Percentiles rank a stretch among this genome's conserved stretches.
These are phyloP conservation scores for Notarius quadriscutis DNA, from an alignment of 2,113 vertebrate genomes.

Conservation along the genomic window DNA sequence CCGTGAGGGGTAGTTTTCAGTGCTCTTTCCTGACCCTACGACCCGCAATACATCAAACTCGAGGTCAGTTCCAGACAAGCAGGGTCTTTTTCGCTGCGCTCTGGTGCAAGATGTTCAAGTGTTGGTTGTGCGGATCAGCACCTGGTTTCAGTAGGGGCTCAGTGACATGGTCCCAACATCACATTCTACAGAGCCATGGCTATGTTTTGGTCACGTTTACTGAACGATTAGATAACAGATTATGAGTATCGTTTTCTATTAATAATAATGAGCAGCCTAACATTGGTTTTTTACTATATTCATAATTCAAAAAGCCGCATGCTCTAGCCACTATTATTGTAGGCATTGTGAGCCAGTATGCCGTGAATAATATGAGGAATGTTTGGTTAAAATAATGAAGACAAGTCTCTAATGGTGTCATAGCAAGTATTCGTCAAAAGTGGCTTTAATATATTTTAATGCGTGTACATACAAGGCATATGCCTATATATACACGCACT, in stretches of 20 bases:
- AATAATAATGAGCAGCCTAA: background rate
- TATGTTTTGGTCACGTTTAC: background rate
- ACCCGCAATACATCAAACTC: constrained; percentile 86
- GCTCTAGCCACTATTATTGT: background rate
- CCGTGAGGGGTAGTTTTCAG: constrained; percentile 55
- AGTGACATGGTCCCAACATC: constrained; percentile 20
- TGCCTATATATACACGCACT: background rate
- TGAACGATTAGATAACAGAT: background rate
- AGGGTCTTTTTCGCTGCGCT: constrained; percentile 79
- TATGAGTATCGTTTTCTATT: background rate
- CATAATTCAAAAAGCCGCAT: background rate
- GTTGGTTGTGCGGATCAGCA: constrained; percentile 83
- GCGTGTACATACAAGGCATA: background rate
- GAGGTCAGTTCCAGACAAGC: constrained; percentile 81
- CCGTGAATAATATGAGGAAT: background rate
- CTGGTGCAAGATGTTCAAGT: constrained; percentile 80
- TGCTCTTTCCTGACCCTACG: constrained; percentile 73
- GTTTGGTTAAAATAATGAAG: background rate
- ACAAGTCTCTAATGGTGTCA: background rate
- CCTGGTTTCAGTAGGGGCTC: constrained; percentile 65
- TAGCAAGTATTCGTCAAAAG: background rate
- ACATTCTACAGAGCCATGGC: constrained; percentile 13
- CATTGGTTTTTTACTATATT: background rate
- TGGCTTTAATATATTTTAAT: background rate
- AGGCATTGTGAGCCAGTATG: background rate